Conservation (phyloP, 1,140 invertebrate species). For the Brachionus angularis region DNA sequence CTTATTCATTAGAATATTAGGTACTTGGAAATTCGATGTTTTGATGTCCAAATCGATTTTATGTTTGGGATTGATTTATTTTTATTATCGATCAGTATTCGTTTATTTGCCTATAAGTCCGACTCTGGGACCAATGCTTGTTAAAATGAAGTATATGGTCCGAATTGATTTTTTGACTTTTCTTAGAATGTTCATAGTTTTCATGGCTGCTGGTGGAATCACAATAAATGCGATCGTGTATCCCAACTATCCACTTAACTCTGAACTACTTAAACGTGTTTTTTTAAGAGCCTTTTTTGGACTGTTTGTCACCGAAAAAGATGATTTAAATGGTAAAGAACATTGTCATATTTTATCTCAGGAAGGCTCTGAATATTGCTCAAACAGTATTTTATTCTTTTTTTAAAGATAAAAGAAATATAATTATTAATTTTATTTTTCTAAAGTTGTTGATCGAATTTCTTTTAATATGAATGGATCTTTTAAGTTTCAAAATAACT, state of each 20-base stretch:
- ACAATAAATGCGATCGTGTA: slow-evolving; percentile 59
- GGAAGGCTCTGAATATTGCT: not conserved
- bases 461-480: not conserved
- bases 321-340: slow-evolving; percentile 52
- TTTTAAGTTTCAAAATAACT: not conserved
- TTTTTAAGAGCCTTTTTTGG: slow-evolving; percentile 56
- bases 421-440: too few species aligned
- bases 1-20: slow-evolving; percentile 47
- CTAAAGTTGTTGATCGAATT: slow-evolving; percentile 17
- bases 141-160: slow-evolving; percentile 58
- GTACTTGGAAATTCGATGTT: slow-evolving; percentile 46
- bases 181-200: slow-evolving; percentile 57
- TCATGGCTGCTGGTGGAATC: slow-evolving; percentile 54
- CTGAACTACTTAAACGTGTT: slow-evolving; percentile 51
- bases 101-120: slow-evolving; percentile 58
- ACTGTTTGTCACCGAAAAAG: slow-evolving; percentile 57
- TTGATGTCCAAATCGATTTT: slow-evolving; percentile 50
- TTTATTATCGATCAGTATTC: slow-evolving; percentile 57
- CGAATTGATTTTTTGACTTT: slow-evolving; percentile 58
- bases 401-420: too few species aligned
- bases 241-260: slow-evolving; percentile 55
- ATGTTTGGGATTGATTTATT: slow-evolving; percentile 54
- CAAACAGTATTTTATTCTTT: not conserved
- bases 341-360: not conserved
- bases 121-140: slow-evolving; percentile 58